These are phyloP conservation scores for Mus minutoides DNA, from an alignment of 2,797 vertebrate genomes.

Conservation along the genomic window DNA sequence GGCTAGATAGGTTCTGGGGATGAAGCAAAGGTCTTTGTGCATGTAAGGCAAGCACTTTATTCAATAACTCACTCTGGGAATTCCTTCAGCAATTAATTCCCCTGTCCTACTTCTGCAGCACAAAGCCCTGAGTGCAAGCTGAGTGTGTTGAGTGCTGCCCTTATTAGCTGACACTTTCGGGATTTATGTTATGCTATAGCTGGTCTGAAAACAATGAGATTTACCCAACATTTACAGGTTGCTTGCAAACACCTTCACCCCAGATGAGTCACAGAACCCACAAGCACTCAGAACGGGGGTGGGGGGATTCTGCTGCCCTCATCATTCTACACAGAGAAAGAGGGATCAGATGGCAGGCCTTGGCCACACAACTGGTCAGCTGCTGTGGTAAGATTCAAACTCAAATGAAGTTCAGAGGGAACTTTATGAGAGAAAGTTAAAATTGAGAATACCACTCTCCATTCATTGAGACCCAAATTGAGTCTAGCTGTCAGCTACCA, in stretches of 20 bases:
- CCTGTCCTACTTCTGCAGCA: rapidly evolving
- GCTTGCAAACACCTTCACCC: not conserved
- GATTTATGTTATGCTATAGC: not conserved
- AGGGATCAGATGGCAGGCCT: too few relatives aligned
- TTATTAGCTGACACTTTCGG: rapidly evolving
- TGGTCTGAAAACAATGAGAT: not conserved
- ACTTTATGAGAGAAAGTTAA: not conserved
- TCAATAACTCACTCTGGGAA: not conserved
- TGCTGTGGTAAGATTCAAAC: not conserved
- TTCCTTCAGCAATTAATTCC: not conserved
- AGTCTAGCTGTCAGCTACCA: not conserved
- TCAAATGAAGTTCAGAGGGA: not conserved
- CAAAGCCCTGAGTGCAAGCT: rapidly evolving
- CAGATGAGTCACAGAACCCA: not conserved
- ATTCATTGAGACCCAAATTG: not conserved
- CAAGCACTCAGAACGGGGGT: not conserved
- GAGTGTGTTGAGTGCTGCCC: not conserved
- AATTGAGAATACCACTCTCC: not conserved
- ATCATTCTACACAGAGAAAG: not conserved
- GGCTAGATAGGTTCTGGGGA: not conserved
- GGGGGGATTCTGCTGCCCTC: not conserved
- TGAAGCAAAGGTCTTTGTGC: not conserved
- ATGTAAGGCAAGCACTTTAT: not conserved
- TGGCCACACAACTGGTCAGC: too few relatives aligned
- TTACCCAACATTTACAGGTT: not conserved